Conservation (phyloP, 1,140 invertebrate species). For the Psilanteris sp. region DNA sequence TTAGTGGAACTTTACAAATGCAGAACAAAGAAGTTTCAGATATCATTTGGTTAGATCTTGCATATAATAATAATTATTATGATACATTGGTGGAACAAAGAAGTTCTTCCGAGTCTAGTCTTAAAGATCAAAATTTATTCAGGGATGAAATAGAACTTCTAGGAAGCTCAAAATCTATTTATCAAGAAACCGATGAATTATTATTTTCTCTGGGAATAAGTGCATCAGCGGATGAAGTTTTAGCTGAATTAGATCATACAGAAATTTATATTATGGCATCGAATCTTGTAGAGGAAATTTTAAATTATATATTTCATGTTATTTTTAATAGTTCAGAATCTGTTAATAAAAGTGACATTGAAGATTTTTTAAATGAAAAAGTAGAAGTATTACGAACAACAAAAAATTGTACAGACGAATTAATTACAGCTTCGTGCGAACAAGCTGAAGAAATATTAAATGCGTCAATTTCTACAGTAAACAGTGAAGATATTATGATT, state of each 20-base stretch:
- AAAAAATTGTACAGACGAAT: constrained; percentile 42
- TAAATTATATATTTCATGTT: constrained; percentile 53
- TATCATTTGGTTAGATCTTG: constrained; percentile 18
- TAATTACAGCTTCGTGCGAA: constrained; percentile 7
- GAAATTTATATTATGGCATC: constrained; percentile 60
- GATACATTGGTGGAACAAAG: too few relatives aligned
- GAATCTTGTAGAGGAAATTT: constrained; percentile 67
- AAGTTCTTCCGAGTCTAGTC: not conserved
- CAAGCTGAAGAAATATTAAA: not conserved
- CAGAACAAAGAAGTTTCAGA: not conserved
- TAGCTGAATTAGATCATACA: constrained; percentile 67
- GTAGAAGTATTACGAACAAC: constrained; percentile 45
- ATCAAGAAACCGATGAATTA: constrained; percentile 56
- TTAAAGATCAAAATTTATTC: constrained; percentile 19
- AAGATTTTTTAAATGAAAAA: constrained; percentile 28
- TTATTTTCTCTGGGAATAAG: constrained; percentile 72
- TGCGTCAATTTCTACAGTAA: not conserved
- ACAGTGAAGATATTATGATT: constrained; percentile 56
- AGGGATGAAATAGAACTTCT: constrained; percentile 67
- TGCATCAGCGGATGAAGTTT: constrained; percentile 70
- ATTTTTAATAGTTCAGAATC: constrained; percentile 22
- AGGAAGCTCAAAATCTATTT: constrained; percentile 63
- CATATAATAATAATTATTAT: too few relatives aligned
- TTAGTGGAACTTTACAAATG: not conserved
- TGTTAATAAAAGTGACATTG: constrained; percentile 14